These are phyloP conservation scores for Ptychodera flava DNA, from an alignment of 35 echinoderm and acorn worm genomes.

Conservation along the genomic window DNA sequence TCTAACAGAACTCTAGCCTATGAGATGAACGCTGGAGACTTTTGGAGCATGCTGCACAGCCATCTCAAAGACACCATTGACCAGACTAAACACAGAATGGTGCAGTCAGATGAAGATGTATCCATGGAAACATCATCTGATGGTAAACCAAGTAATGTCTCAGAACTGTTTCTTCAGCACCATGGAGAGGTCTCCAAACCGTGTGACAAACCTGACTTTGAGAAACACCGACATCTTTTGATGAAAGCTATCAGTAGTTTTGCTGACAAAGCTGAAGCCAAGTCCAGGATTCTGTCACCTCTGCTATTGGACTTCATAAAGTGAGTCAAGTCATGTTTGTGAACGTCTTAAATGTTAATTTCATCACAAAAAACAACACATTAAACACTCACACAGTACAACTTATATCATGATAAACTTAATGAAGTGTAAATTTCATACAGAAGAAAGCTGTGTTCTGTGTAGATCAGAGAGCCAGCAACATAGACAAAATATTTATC, in stretches of 20 bases:
- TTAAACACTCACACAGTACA: background rate
- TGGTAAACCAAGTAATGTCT: background rate
- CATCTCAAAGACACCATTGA: background rate
- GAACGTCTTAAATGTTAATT: background rate
- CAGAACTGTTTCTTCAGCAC: background rate
- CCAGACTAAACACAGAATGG: background rate
- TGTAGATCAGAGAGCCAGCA: no score
- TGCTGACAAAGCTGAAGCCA: conserved; percentile 51
- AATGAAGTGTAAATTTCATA: no score
- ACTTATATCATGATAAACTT: background rate
- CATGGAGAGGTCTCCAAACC: background rate
- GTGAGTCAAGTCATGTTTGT: conserved; percentile 32
- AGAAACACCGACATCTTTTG: conserved; percentile 47
- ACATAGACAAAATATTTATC: no score
- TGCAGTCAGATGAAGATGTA: background rate
- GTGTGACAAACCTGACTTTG: conserved; percentile 55
- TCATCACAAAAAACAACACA: background rate
- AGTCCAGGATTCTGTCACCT: conserved; percentile 67
- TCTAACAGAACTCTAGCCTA: background rate
- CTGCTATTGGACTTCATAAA: conserved; percentile 68
- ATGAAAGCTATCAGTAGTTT: conserved; percentile 73
- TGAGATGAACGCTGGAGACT: background rate
- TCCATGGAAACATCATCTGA: background rate
- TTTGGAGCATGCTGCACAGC: background rate
- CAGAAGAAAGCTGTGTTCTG: no score